Evolutionary conservation across 35 echinoderm and acorn worm species (phyloP).

Genomic region (Strongylocentrotus purpuratus): DNA sequence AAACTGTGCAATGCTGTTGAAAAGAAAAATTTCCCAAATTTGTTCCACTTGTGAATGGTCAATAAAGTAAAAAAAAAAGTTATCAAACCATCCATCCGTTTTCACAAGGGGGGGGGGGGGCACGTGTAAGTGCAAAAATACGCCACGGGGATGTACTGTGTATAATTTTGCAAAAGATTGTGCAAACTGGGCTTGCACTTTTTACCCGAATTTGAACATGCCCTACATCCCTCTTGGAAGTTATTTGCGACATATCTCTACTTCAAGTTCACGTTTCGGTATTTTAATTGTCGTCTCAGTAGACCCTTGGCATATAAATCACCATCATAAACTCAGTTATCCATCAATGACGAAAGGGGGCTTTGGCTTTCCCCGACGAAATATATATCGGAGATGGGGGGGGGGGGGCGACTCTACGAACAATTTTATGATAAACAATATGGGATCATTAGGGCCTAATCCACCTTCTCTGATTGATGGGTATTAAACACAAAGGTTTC

Average conservation of each 20-base stretch:
- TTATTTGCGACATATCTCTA: background rate
- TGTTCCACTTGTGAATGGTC: too few species aligned
- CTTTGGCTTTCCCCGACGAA: background rate
- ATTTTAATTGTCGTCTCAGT: background rate
- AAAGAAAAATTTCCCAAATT: too few species aligned
- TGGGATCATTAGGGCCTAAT: background rate
- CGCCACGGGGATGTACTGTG: too few species aligned
- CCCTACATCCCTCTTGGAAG: background rate
- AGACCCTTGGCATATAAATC: background rate
- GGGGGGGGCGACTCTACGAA: background rate
- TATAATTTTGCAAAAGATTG: too few species aligned
- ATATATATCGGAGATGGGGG: background rate
- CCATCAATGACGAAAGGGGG: background rate
- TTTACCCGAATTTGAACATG: background rate
- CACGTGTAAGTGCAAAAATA: too few species aligned
- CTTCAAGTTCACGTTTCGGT: background rate
- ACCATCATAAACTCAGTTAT: background rate
- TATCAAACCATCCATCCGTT: too few species aligned
- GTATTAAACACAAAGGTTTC: background rate
- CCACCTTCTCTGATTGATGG: background rate
- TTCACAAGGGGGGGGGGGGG: too few species aligned
- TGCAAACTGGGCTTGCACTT: too few species aligned
- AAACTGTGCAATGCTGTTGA: too few species aligned
- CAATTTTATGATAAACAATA: background rate
- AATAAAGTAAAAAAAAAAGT: too few species aligned